Evolutionary conservation across 2,797 vertebrate species (phyloP), one percentile per base, ranked within the genome.

Genomic region (Buphagus erythrorhynchus): DNA sequence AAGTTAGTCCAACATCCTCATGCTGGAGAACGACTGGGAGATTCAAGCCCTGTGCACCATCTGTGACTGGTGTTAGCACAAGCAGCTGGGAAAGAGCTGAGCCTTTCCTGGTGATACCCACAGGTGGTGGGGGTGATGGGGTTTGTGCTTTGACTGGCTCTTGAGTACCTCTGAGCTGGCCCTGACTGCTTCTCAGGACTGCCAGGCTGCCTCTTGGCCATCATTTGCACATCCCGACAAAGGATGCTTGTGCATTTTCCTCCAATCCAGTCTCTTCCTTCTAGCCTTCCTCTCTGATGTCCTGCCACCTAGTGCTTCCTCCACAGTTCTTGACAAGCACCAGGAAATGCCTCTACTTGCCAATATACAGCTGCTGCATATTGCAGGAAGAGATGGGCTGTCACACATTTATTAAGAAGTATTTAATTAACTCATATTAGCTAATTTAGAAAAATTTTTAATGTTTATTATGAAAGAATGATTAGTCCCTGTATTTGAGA

Each of bases 1-100:
- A 40, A 55, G 10, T 73, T 42, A 52, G 7, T 46, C 62, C 24
- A 62, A 25, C 17, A 13, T 0, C 5, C 5, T 0, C 0, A 10
- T 25, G 14, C 4, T 62, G 36, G 67, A 36, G 61, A 82, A 38
- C 0, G 0, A 10, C 35, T 36, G 52, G 72, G 46, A 59, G 49
- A 26, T 73, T 69, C n/a, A 62, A 5, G 12, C 35, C 16, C 51
- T 40, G 33, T 25, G 46, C 18, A 22, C 20, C 29, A 22, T 2
- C 35, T 3, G 1, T 42, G 73, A 17, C n/a, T 46, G 38, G 9
- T 57, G 38, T 6, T 6, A 46, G 13, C 19, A 25, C 42, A 19
- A 11, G 54, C 1, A 10, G 40, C 35, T 59, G 54, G 33, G 8
- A 6, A 52, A 51, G 55, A 46, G 13, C 38, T 54, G 40, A 58